Base-by-base conservation (phyloP, 2,888 invertebrate species). In the Nemurella pictetii region DNA sequence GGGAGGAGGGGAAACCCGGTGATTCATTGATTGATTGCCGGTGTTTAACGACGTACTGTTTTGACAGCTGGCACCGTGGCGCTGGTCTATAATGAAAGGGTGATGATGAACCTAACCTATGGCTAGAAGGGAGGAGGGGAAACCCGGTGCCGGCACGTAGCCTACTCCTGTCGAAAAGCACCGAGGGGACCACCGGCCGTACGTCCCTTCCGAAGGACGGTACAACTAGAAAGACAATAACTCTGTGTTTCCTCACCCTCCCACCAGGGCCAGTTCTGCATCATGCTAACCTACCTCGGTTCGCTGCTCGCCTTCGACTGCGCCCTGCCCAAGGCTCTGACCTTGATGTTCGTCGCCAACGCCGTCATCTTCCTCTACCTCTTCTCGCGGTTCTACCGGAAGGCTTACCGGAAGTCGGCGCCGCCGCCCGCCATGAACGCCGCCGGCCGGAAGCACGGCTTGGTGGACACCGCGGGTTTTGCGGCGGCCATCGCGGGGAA, bases 231-330 rank as follows among this genome's bases (percentile, higher is more conserved):
- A 87, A 88, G 88, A 35, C 35, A 35, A 55, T 55, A 1, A 15
- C 20, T 55, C 20, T 55, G 55, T 55, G 55, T 55, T 35, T 77
- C 74, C 32, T 9, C 26, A 25, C 81, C n/a, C 86, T 86, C 85
- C 91, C 90, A 26, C n/a, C 91, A 94, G 94, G 89, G 92, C 0
- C 95, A 95, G 89, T 95, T 95, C 88, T 90, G 93, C 30, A 89
- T 95, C 74, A 94, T 95, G 92, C 90, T 95, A 28, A 89, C 90
- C 9, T 95, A 95, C 89, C 92, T 95, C 89, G 89, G 91, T 29
- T 90, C 91, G 89, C 92, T 92, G 0, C 90, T 92, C 77, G 90
- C 90, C 28, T 91, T 92, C 89, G 93, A 93, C 87, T 93, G 93
- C 89, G 91, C 91, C 85, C 90, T 92, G 89, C 92, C 93, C 72